Conservation (phyloP, 2,888 invertebrate species). For the Pomacea canaliculata region DNA sequence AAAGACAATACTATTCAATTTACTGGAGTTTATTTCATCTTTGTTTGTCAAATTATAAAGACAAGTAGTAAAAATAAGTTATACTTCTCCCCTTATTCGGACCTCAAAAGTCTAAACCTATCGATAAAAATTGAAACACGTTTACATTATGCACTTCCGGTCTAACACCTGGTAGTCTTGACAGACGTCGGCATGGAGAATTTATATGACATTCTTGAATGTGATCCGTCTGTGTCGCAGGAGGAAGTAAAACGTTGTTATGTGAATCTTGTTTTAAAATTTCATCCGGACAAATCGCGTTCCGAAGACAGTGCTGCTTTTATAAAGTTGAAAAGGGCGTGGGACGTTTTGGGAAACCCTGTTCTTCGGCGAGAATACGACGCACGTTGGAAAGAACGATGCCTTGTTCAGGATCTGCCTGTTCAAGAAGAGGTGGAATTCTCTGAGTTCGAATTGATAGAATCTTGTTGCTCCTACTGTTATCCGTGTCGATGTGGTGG, state of each 20-base stretch:
- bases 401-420: slow-evolving; percentile 55
- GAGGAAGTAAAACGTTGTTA: slow-evolving; percentile 29
- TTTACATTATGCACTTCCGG: background rate
- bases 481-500: slow-evolving; percentile 62
- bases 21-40: too few species aligned
- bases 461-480: slow-evolving; percentile 29
- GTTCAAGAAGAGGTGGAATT: slow-evolving; percentile 59
- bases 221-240: slow-evolving; percentile 13
- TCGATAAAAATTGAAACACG: too few species aligned
- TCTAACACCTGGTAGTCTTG: background rate
- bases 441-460: slow-evolving; percentile 49
- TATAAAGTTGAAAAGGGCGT: slow-evolving; percentile 50
- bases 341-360: slow-evolving; percentile 56
- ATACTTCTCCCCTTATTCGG: too few species aligned
- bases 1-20: too few species aligned
- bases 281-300: slow-evolving; percentile 28
- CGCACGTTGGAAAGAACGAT: slow-evolving; percentile 53
- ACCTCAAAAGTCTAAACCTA: too few species aligned
- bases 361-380: slow-evolving; percentile 53
- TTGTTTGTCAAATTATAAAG: too few species aligned
- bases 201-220: slow-evolving; percentile 30
- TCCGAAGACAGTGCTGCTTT: slow-evolving; percentile 35
- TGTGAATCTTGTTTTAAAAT: slow-evolving; percentile 13
- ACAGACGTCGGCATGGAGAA: slow-evolving; percentile 24
- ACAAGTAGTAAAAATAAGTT: too few species aligned